Conservation (phyloP, 2,797 vertebrate species). For the Clarias platycephalus region DNA sequence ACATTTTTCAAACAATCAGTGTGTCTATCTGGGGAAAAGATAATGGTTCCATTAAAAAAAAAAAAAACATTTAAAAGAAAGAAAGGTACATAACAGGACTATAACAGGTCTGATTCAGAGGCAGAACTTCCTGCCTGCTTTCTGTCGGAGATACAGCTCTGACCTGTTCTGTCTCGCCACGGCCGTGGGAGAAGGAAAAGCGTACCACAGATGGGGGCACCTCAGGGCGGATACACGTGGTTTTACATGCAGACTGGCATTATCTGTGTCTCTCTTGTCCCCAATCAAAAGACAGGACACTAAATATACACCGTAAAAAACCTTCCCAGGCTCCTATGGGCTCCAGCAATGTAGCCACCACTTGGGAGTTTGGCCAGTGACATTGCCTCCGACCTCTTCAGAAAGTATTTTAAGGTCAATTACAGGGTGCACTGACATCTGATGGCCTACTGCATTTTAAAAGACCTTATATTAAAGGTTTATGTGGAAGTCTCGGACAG, state of each 20-base stretch:
- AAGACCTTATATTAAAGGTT: slow-evolving; percentile 82
- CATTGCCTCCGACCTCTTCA: slow-evolving; percentile 79
- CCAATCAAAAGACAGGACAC: slow-evolving; percentile 75
- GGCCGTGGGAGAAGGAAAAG: slow-evolving; percentile 62
- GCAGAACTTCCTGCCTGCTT: not conserved
- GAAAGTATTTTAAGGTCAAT: slow-evolving; percentile 88
- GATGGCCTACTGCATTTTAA: slow-evolving; percentile 75
- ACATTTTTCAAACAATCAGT: not conserved
- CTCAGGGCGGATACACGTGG: slow-evolving; percentile 68
- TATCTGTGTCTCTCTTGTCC: slow-evolving; percentile 75
- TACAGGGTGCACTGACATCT: slow-evolving; percentile 82
- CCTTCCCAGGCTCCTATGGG: slow-evolving; percentile 77
- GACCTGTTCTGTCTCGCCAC: slow-evolving; percentile 60
- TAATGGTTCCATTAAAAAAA: not conserved
- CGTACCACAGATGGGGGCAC: slow-evolving; percentile 62
- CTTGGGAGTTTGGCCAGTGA: slow-evolving; percentile 78
- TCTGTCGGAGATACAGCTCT: slow-evolving; percentile 49
- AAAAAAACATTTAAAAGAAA: not conserved
- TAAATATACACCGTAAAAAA: slow-evolving; percentile 79
- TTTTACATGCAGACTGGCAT: slow-evolving; percentile 80
- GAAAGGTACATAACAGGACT: not conserved
- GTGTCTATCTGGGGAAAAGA: not conserved
- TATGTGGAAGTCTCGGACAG: slow-evolving; percentile 75
- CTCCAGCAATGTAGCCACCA: slow-evolving; percentile 67
- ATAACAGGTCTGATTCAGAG: not conserved